Conservation (phyloP, 2,113 vertebrate genomes). For the Crocuta crocuta region DNA sequence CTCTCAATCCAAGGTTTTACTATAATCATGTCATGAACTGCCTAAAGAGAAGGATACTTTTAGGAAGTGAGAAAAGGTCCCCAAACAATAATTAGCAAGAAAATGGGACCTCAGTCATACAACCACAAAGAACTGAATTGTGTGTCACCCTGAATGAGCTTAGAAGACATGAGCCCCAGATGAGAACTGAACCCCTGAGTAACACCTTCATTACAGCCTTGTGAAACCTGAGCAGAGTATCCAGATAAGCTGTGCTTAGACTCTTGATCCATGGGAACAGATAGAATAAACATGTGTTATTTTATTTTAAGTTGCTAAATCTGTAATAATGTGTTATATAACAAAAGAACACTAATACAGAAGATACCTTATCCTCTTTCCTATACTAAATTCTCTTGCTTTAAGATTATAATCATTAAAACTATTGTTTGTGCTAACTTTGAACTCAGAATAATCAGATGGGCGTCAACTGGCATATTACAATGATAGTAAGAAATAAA, state of each 20-base stretch:
- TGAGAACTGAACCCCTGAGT: neutral
- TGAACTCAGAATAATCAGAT: neutral
- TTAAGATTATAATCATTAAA: neutral
- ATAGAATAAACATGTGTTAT: neutral
- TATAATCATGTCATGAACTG: neutral
- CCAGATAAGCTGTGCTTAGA: neutral
- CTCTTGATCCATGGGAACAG: neutral
- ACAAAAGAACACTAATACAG: slow-evolving; percentile 6
- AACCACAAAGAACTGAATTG: neutral
- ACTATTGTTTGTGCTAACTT: neutral
- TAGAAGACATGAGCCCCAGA: neutral
- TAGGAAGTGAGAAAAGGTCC: neutral
- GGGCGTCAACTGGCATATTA: neutral
- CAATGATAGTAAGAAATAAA: neutral
- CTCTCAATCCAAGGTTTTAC: no score
- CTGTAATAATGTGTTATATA: neutral
- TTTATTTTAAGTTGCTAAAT: neutral
- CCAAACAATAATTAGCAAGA: neutral
- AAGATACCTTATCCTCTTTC: neutral
- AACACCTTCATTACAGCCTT: neutral
- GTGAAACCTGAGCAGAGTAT: neutral
- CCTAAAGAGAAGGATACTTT: neutral
- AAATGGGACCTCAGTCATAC: neutral
- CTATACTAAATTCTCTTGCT: neutral
- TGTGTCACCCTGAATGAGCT: neutral